phyloP scores from a whole-genome alignment of 1,140 invertebrate species.

The Drosophila micromelanica region DNA sequence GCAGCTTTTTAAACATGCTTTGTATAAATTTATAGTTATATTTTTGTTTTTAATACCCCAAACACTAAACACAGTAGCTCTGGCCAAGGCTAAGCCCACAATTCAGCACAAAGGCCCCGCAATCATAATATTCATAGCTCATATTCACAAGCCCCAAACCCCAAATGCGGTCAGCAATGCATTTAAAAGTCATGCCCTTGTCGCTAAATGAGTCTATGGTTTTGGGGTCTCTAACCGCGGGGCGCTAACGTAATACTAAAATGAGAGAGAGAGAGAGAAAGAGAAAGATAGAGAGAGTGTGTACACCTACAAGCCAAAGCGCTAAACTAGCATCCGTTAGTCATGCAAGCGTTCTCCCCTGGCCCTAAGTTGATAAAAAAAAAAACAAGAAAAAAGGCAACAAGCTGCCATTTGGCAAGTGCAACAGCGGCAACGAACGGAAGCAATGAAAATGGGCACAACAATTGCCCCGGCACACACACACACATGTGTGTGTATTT shows the following conservation, averaged over 20 bases:
- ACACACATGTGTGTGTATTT: conserved; percentile 5
- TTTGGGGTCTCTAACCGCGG: conserved; percentile 41
- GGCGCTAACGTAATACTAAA: conserved; percentile 12
- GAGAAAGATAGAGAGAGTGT: neutral
- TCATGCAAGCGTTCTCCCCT: conserved; percentile 56
- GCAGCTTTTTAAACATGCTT: neutral
- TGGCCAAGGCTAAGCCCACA: conserved; percentile 25
- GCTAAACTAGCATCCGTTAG: conserved; percentile 76
- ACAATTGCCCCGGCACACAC: conserved; percentile 48
- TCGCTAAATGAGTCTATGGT: conserved; percentile 55
- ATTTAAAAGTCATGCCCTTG: conserved; percentile 68
- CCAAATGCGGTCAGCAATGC: conserved; percentile 58
- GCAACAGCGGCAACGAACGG: conserved; percentile 53
- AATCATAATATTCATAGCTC: conserved; percentile 36
- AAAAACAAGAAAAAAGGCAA: conserved; percentile 30
- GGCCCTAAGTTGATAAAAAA: conserved; percentile 11
- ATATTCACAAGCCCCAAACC: conserved; percentile 24
- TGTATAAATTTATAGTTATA: neutral
- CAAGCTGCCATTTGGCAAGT: conserved; percentile 56
- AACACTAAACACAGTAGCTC: neutral
- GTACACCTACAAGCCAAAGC: conserved; percentile 46
- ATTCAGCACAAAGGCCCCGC: conserved; percentile 15
- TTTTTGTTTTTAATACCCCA: neutral
- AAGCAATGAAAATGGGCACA: conserved; percentile 72
- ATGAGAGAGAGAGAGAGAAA: neutral